These are phyloP conservation scores for Octomys mimax DNA, from an alignment of 2,797 vertebrate species.

Conservation along the genomic window DNA sequence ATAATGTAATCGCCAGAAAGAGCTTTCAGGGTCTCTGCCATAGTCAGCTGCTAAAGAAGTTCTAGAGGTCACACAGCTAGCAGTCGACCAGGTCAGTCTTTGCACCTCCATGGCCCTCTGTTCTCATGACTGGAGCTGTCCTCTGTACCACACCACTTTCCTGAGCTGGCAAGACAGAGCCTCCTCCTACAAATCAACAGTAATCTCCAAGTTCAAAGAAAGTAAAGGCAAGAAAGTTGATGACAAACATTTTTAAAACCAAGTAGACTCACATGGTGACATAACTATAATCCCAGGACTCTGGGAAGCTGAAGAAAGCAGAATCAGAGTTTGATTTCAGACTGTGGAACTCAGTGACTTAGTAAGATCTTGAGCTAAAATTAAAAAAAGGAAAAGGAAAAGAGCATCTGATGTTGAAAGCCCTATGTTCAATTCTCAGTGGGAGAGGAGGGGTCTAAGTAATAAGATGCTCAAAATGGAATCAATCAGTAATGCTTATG, in stretches of 20 bases:
- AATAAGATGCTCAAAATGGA: neutral
- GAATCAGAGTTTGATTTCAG: neutral
- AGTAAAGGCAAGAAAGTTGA: neutral
- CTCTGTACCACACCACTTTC: neutral
- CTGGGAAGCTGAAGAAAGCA: neutral
- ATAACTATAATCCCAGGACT: neutral
- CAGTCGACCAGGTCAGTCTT: neutral
- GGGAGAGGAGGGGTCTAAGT: neutral
- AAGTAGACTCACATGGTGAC: neutral
- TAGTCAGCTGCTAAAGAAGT: constrained; percentile 42
- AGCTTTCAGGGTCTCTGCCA: constrained; percentile 43
- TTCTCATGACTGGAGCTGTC: fast-evolving
- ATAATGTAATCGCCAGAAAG: constrained; percentile 68
- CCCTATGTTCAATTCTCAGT: neutral
- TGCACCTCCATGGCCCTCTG: neutral
- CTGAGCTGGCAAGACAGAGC: neutral
- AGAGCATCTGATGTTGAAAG: neutral
- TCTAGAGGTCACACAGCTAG: neutral
- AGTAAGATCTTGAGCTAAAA: neutral
- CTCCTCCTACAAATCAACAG: neutral
- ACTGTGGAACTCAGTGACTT: neutral
- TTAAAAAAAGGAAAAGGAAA: neutral
- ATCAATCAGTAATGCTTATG: neutral
- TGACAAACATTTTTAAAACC: neutral
- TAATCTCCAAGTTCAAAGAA: neutral